Base-by-base conservation (phyloP, 1,140 invertebrate genomes). In the Helicorthomorpha holstii region DNA sequence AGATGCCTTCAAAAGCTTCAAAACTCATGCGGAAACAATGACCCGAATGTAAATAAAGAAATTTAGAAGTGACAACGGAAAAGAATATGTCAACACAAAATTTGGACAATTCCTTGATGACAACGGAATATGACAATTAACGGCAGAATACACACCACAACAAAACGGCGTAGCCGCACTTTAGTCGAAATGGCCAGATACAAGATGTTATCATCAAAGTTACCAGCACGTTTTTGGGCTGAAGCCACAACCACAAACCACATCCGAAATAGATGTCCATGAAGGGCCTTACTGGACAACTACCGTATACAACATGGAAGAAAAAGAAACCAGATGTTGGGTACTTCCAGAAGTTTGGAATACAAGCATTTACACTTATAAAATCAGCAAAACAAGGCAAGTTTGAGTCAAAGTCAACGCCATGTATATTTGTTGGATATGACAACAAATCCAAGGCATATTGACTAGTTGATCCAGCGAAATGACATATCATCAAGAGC, bases 141-240 rank as follows among this genome's bases (percentile, higher is more conserved):
- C 63, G n/a, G 57, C 55, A 19, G 50, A 63, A 1, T 72, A 72
- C 54, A 68, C 64, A 2, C 67, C 70, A 0, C 54, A 75, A 57
- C 64, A 72, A 54, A 76, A 75, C 58, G 69, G 69, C 4, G 57
- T 57, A 24, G 61, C 63, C n/a, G 72, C 72, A 56, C 60, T 12
- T 26, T 65, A 2, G 55, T 61, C n/a, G 70, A 74, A 61, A 60
- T 61, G 27, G 69, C 67, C 23, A 57, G 64, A 25, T 51, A 51
- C 27, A 50, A 60, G 50, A 27, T 61, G 23, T 21, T 25, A 14
- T 45, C 53, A 27, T 44, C 58, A 45, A 24, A 57, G 16, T 38
- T 60, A 29, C 26, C 46, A 21, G 21, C 27, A 27, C 46, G n/a
- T 4, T 60, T 49, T 53, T 60, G 56, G 58, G 58, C 54, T 24